These are phyloP conservation scores for Cacatua alba DNA, from an alignment of 2,113 vertebrate genomes.

Conservation along the genomic window DNA sequence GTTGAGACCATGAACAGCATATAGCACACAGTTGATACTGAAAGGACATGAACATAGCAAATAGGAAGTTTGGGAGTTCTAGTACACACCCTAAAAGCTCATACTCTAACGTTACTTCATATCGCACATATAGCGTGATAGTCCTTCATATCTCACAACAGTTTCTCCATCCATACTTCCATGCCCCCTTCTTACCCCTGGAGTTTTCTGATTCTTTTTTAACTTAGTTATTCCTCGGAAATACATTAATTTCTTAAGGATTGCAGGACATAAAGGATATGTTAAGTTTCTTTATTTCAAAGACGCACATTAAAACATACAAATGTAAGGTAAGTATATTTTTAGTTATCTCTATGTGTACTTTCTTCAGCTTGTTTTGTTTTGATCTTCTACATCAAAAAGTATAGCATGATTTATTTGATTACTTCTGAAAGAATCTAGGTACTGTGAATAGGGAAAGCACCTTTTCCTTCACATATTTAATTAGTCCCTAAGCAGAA, in stretches of 20 bases:
- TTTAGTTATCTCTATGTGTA: background rate
- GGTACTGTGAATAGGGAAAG: background rate
- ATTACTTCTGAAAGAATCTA: too few species aligned
- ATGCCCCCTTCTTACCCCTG: background rate
- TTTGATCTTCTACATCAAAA: background rate
- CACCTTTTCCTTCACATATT: background rate
- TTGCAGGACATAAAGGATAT: background rate
- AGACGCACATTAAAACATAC: rapidly evolving
- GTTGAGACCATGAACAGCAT: background rate
- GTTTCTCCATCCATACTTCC: background rate
- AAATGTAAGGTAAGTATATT: background rate
- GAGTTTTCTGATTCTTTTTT: background rate
- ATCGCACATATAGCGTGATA: background rate
- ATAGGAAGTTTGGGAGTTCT: background rate
- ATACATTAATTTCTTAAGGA: background rate
- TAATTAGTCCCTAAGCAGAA: background rate
- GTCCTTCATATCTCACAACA: background rate
- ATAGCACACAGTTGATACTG: background rate
- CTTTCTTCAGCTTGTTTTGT: background rate
- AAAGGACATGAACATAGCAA: background rate
- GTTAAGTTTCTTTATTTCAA: background rate
- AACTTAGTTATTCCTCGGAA: background rate
- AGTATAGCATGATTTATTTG: background rate
- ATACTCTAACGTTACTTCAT: background rate
- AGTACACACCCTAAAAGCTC: background rate